phyloP scores from a whole-genome alignment of 2,888 invertebrate genomes.

The Himalopsyche japonica region DNA sequence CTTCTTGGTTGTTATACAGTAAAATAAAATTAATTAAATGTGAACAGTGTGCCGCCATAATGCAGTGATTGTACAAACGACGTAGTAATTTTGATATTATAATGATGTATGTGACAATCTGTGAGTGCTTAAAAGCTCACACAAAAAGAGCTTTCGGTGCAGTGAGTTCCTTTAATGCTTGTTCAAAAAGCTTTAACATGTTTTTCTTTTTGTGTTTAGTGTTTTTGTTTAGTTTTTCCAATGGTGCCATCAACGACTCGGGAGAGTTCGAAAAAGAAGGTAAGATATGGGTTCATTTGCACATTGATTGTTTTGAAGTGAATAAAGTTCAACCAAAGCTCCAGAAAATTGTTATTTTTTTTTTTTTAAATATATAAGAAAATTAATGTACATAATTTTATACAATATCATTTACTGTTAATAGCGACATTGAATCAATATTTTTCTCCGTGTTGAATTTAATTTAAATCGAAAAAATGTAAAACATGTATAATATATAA shows the following conservation, averaged over 20 bases:
- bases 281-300: background rate
- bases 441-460: no score
- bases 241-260: conserved; percentile 17
- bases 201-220: background rate
- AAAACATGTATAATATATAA: no score
- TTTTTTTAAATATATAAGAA: no score
- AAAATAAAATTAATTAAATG: background rate
- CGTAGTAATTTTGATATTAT: background rate
- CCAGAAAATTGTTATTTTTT: no score
- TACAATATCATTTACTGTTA: no score
- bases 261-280: conserved; percentile 20
- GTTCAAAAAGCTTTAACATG: background rate
- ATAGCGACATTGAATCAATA: no score
- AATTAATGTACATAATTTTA: no score
- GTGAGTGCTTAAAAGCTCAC: background rate
- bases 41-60: background rate
- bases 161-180: background rate
- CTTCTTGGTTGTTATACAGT: background rate
- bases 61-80: background rate
- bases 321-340: no score
- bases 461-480: no score
- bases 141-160: background rate
- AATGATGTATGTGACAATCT: background rate
- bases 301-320: background rate
- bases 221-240: background rate